A percentile compares a stretch with the other conserved stretches of the same genome.
These are phyloP conservation scores for Strigamia crassipes DNA, from an alignment of 2,888 invertebrate genomes.

Conservation along the genomic window DNA sequence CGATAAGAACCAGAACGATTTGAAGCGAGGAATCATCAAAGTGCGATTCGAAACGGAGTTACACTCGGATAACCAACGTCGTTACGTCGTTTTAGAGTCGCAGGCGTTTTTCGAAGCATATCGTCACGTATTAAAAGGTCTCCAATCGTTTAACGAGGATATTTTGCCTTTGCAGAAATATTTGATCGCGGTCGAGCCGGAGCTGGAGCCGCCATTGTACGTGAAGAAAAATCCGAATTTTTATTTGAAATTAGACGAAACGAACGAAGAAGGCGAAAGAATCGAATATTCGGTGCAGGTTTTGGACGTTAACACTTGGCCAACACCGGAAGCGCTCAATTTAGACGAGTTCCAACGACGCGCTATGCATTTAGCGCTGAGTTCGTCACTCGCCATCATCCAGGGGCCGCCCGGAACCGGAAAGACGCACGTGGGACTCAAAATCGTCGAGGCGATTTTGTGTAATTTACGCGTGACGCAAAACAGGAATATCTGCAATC, in stretches of 20 bases:
- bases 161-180: conserved; percentile 55
- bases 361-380: conserved; percentile 72
- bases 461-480: conserved; percentile 63
- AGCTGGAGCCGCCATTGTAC: conserved; percentile 52
- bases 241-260: background rate
- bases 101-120: conserved; percentile 62
- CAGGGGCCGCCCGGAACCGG: conserved; percentile 81
- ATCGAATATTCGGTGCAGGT: background rate
- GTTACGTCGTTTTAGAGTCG: conserved; percentile 59
- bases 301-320: conserved; percentile 60
- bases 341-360: conserved; percentile 71
- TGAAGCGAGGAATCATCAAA: conserved; percentile 44
- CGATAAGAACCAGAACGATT: conserved; percentile 47
- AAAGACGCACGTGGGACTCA: conserved; percentile 78
- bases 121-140: conserved; percentile 58
- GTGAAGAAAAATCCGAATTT: conserved; percentile 43
- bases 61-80: background rate
- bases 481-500: conserved; percentile 55
- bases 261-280: background rate
- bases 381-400: conserved; percentile 74
- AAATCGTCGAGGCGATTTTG: conserved; percentile 72
- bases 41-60: conserved; percentile 48
- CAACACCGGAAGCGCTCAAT: conserved; percentile 60
- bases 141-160: conserved; percentile 55
- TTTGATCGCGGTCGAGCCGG: conserved; percentile 53